These are phyloP conservation scores for Holothuria scabra DNA, from an alignment of 53 echinoderm and acorn worm species.

Conservation along the genomic window DNA sequence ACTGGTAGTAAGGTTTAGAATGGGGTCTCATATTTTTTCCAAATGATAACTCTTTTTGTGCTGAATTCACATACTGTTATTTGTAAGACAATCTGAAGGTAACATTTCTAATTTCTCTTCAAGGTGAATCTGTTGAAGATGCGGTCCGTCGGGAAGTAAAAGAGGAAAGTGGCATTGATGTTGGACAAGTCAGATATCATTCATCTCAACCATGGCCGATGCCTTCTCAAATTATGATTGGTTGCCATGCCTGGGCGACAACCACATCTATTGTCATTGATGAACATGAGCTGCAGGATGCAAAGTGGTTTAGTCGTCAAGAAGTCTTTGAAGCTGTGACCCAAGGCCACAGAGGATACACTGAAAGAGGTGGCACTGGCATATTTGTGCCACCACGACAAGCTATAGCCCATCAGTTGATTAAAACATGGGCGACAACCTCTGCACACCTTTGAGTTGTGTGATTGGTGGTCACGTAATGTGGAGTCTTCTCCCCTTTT, in stretches of 20 bases:
- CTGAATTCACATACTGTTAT: slow-evolving; percentile 5
- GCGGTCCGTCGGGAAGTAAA: slow-evolving; percentile 87
- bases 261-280: slow-evolving; percentile 87
- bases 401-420: slow-evolving; percentile 89
- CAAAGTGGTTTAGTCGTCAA: slow-evolving; percentile 79
- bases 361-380: slow-evolving; percentile 31
- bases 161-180: slow-evolving; percentile 89
- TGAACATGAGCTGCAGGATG: slow-evolving; percentile 84
- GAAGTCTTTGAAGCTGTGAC: slow-evolving; percentile 67
- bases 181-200: slow-evolving; percentile 84
- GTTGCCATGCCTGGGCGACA: slow-evolving; percentile 86
- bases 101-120: too few species aligned
- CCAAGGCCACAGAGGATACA: slow-evolving; percentile 32
- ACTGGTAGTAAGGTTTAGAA: too few species aligned
- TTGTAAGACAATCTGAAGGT: neutral
- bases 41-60: too few species aligned
- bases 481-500: too few species aligned
- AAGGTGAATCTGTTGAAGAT: slow-evolving; percentile 97
- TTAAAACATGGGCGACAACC: slow-evolving; percentile 91
- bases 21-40: too few species aligned
- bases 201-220: slow-evolving; percentile 99
- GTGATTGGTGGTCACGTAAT: too few species aligned
- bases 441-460: slow-evolving; percentile 65
- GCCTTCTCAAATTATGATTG: slow-evolving; percentile 98
- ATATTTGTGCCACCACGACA: slow-evolving; percentile 74